Evolutionary conservation across 1,140 invertebrate genomes (phyloP).

Genomic region (Parapsyche elsis): DNA sequence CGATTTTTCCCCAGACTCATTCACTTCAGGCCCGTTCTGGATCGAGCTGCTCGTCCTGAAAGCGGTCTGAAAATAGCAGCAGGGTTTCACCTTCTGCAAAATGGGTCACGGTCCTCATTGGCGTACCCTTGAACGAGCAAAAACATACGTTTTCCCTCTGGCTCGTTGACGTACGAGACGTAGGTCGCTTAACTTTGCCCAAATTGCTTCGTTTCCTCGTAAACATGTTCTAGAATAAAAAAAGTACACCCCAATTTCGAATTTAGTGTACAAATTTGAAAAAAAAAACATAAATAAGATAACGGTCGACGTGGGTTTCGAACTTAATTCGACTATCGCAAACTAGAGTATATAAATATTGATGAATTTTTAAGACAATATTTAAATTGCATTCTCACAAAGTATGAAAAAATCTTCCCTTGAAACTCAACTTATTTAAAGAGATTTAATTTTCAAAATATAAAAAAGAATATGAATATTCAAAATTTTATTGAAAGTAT

Average conservation of each 20-base stretch:
- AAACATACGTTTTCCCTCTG: background rate
- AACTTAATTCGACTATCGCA: too few relatives aligned
- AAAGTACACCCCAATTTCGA: background rate
- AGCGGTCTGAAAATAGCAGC: background rate
- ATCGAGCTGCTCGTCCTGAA: constrained; percentile 6
- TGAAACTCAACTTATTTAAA: too few relatives aligned
- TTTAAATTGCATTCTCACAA: too few relatives aligned
- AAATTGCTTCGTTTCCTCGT: constrained; percentile 1
- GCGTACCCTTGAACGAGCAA: constrained; percentile 9
- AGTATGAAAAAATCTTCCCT: too few relatives aligned
- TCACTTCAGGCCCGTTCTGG: too few relatives aligned
- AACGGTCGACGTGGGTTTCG: too few relatives aligned
- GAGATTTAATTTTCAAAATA: too few relatives aligned
- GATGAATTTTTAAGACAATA: too few relatives aligned
- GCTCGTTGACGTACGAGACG: constrained; percentile 23
- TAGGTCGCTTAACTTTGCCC: constrained; percentile 9
- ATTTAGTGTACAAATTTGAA: background rate
- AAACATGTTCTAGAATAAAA: background rate
- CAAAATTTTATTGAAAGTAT: too few relatives aligned
- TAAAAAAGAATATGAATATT: too few relatives aligned
- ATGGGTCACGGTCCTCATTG: background rate
- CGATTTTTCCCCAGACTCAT: too few relatives aligned
- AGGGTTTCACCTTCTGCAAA: background rate
- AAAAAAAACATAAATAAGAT: background rate
- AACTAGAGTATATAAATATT: too few relatives aligned